phyloP scores from a whole-genome alignment of 2,888 invertebrate genomes.

The Drosophila colorata region DNA sequence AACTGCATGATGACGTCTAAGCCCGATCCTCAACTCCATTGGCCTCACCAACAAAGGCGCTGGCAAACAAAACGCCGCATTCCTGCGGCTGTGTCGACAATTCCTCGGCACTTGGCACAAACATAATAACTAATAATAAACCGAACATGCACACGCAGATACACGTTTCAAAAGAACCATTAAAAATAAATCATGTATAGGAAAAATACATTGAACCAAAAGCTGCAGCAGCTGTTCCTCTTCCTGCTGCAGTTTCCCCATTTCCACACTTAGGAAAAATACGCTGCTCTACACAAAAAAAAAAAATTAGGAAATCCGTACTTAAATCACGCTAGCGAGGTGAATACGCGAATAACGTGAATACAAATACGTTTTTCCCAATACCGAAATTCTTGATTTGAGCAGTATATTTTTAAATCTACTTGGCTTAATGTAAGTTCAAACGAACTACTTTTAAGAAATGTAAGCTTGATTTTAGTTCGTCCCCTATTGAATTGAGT shows the following conservation, averaged over 20 bases:
- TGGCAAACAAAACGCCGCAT: conserved; percentile 27
- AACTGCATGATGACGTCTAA: conserved; percentile 24
- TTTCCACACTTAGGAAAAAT: neutral
- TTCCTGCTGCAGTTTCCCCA: conserved; percentile 14
- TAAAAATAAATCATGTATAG: conserved; percentile 65
- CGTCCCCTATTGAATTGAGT: too few relatives aligned
- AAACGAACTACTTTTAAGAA: too few relatives aligned
- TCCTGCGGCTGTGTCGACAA: conserved; percentile 52
- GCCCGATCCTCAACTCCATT: conserved; percentile 12
- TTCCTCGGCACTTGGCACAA: conserved; percentile 43
- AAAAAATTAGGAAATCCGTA: too few relatives aligned
- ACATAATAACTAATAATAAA: conserved; percentile 66
- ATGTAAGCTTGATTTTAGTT: too few relatives aligned
- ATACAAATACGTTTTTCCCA: too few relatives aligned
- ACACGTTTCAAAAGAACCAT: conserved; percentile 57
- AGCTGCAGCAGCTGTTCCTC: conserved; percentile 45
- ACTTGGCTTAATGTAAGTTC: too few relatives aligned
- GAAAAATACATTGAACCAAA: conserved; percentile 42
- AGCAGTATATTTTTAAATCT: too few relatives aligned
- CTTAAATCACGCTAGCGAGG: too few relatives aligned
- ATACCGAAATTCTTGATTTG: too few relatives aligned
- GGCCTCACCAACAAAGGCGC: neutral
- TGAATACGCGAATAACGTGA: too few relatives aligned
- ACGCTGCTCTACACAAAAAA: too few relatives aligned
- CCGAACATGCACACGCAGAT: conserved; percentile 37